phyloP scores from a whole-genome alignment of 30 jellyfish, hydroid and myxozoan genomes.

The Clytia hemisphaerica region DNA sequence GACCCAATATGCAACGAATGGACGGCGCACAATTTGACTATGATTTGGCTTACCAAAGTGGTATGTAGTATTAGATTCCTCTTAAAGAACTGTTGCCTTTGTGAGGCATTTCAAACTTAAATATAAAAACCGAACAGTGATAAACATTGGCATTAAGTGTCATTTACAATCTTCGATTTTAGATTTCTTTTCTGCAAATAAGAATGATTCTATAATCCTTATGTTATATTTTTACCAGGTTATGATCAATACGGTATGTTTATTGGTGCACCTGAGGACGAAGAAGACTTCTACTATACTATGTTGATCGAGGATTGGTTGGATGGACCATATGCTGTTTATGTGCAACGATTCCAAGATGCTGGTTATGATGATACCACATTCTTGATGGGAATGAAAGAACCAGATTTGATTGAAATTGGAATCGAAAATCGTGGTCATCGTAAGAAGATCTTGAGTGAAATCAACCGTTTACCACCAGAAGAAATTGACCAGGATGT shows the following conservation, averaged over 20 bases:
- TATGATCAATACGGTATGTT: conserved; percentile 29
- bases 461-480: conserved; percentile 80
- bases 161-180: no score
- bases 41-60: conserved; percentile 7
- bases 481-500: conserved; percentile 96
- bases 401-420: conserved; percentile 76
- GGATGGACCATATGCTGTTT: conserved; percentile 38
- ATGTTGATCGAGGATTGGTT: conserved; percentile 43
- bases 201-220: no score
- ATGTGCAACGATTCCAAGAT: conserved; percentile 55
- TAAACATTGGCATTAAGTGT: no score
- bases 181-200: no score
- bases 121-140: no score
- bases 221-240: not conserved
- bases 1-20: conserved; percentile 18
- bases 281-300: conserved; percentile 9
- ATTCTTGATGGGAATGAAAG: conserved; percentile 77
- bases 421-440: conserved; percentile 91
- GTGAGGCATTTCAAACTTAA: no score
- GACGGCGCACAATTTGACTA: conserved; percentile 3
- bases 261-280: conserved; percentile 17
- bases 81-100: no score
- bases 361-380: conserved; percentile 90
- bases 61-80: no score
- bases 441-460: conserved; percentile 75